Evolutionary conservation across 2,888 invertebrate genomes (phyloP).

Genomic region (Dicycla oo): DNA sequence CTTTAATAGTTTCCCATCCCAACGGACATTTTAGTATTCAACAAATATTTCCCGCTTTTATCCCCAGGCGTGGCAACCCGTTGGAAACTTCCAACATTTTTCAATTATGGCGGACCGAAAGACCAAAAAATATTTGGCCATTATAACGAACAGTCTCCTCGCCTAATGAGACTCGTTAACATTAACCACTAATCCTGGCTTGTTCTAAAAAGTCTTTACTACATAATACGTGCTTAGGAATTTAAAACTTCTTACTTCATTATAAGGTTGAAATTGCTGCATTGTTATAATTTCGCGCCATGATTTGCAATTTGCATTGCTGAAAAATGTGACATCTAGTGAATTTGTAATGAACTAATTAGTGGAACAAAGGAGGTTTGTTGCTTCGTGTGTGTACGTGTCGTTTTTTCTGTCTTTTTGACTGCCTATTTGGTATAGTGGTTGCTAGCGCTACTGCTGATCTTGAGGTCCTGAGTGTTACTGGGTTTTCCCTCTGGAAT

Average conservation of each 20-base stretch:
- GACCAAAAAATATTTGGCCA: conserved; percentile 57
- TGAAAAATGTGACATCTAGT: conserved; percentile 58
- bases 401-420: background rate
- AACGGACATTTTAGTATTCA: conserved; percentile 36
- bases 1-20: conserved; percentile 29
- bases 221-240: conserved; percentile 57
- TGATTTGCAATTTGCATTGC: conserved; percentile 52
- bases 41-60: conserved; percentile 40
- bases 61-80: conserved; percentile 24
- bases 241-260: conserved; percentile 33
- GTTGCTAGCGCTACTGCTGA: too few relatives aligned
- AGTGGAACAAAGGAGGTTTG: conserved; percentile 36
- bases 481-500: too few relatives aligned
- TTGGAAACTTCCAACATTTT: conserved; percentile 54
- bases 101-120: conserved; percentile 54
- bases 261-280: conserved; percentile 43
- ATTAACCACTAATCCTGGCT: conserved; percentile 71
- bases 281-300: conserved; percentile 15
- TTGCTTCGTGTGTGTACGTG: conserved; percentile 10
- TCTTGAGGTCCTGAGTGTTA: too few relatives aligned
- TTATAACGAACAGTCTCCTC: conserved; percentile 53
- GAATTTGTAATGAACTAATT: conserved; percentile 58
- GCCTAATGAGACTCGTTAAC: conserved; percentile 76
- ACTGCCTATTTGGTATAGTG: too few relatives aligned
- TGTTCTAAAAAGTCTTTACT: conserved; percentile 55